phyloP scores from a whole-genome alignment of 2,888 invertebrate genomes.

The Lissocephala sabroskyi region DNA sequence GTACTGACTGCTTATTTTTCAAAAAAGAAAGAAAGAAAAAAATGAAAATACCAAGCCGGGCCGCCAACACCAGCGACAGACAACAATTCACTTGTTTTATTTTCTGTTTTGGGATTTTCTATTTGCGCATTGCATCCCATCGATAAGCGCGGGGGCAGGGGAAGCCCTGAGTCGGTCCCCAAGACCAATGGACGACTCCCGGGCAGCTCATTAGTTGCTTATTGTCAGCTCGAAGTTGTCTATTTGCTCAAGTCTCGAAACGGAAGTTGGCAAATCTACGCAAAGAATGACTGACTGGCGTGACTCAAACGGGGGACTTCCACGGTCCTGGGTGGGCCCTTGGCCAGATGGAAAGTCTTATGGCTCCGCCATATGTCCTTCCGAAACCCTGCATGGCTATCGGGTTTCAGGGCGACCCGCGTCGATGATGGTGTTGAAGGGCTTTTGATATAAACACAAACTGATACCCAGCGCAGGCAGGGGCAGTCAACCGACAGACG shows the following conservation, averaged over 20 bases:
- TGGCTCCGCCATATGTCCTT: slow-evolving; percentile 42
- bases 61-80: too few relatives aligned
- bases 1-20: slow-evolving; percentile 3
- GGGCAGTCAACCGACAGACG: slow-evolving; percentile 16
- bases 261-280: slow-evolving; percentile 52
- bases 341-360: slow-evolving; percentile 14
- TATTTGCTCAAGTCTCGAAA: slow-evolving; percentile 53
- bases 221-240: slow-evolving; percentile 47
- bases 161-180: too few relatives aligned
- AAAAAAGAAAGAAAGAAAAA: slow-evolving; percentile 19
- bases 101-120: slow-evolving; percentile 53
- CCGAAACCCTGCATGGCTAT: slow-evolving; percentile 56
- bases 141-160: too few relatives aligned
- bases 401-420: slow-evolving; percentile 53
- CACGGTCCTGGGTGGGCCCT: too few relatives aligned
- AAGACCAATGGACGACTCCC: too few relatives aligned
- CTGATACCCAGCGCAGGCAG: slow-evolving; percentile 58
- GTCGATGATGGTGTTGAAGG: slow-evolving; percentile 39
- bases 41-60: too few relatives aligned
- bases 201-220: slow-evolving; percentile 51
- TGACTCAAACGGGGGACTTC: too few relatives aligned
- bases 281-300: too few relatives aligned
- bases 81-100: slow-evolving; percentile 22
- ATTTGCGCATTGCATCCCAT: slow-evolving; percentile 54
- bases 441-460: slow-evolving; percentile 56